phyloP scores from a whole-genome alignment of 2,113 vertebrate species.

The Oostethus manadensis region DNA sequence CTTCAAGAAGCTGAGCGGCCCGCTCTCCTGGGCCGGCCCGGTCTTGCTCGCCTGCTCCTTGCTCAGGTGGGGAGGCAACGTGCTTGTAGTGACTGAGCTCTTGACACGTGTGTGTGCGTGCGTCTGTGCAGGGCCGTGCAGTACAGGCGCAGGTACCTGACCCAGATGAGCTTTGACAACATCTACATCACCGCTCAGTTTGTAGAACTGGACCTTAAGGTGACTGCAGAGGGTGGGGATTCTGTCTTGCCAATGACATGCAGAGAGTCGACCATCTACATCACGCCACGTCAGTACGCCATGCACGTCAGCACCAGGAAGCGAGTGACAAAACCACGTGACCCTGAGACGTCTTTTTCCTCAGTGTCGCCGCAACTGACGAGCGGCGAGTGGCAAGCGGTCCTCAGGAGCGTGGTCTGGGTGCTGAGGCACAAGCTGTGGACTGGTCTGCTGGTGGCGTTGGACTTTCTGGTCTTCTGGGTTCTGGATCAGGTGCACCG shows the following conservation, averaged over 20 bases:
- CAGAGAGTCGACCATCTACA: conserved; percentile 71
- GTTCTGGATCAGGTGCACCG: conserved; percentile 79
- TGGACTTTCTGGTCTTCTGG: conserved; percentile 87
- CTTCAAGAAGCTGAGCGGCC: conserved; percentile 26
- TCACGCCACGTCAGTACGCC: conserved; percentile 73
- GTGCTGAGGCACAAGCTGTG: conserved; percentile 67
- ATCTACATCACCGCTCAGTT: conserved; percentile 79
- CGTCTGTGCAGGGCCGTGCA: conserved; percentile 65
- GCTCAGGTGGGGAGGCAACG: conserved; percentile 61
- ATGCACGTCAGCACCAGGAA: background rate
- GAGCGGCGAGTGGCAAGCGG: conserved; percentile 38
- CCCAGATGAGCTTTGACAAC: conserved; percentile 77
- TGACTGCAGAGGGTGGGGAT: conserved; percentile 50
- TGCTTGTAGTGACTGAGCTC: too few relatives aligned
- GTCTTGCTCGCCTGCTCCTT: conserved; percentile 67
- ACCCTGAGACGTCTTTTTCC: rapidly evolving
- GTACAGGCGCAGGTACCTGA: conserved; percentile 77
- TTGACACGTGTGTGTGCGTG: background rate
- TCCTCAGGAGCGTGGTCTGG: conserved; percentile 37
- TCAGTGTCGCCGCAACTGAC: conserved; percentile 68
- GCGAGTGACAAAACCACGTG: background rate
- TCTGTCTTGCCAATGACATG: conserved; percentile 75
- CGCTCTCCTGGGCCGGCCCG: conserved; percentile 66
- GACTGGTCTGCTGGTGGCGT: conserved; percentile 65
- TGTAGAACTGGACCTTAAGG: conserved; percentile 65